phyloP scores from a whole-genome alignment of 2,113 vertebrate species.

The Scolopax mira region DNA sequence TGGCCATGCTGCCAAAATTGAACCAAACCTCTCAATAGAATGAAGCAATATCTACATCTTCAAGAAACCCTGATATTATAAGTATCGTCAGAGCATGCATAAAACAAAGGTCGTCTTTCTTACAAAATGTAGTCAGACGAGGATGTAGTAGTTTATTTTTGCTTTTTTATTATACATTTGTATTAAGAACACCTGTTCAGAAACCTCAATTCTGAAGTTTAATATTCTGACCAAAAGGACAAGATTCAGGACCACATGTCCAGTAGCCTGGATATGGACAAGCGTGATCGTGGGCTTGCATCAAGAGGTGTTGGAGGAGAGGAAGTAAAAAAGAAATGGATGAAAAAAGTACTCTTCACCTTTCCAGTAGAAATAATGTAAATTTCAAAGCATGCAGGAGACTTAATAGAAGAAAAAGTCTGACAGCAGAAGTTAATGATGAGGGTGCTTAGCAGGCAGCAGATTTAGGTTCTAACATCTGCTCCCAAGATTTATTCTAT shows the following conservation, averaged over 20 bases:
- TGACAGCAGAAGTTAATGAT: not conserved
- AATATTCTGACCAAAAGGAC: not conserved
- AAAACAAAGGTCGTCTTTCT: not conserved
- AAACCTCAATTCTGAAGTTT: not conserved
- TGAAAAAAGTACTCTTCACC: not conserved
- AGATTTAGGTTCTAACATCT: slow-evolving; percentile 28
- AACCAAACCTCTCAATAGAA: not conserved
- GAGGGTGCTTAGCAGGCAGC: not conserved
- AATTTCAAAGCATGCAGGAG: not conserved
- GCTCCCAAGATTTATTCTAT: slow-evolving; percentile 6
- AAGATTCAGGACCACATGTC: not conserved
- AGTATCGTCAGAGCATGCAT: not conserved
- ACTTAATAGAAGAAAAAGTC: not conserved
- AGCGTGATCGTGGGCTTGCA: not conserved
- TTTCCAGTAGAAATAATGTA: not conserved
- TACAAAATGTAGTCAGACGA: not conserved
- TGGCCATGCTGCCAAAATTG: not conserved
- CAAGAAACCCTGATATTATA: not conserved
- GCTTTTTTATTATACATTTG: not conserved
- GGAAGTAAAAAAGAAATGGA: not conserved
- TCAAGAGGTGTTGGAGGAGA: not conserved
- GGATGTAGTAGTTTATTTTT: not conserved
- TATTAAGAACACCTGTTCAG: not conserved
- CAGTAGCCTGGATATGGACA: not conserved
- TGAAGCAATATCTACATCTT: not conserved